Evolutionary conservation across 2,113 vertebrate genomes (phyloP), one percentile per base, ranked within the genome.

Genomic region (Myiopsitta monachus): DNA sequence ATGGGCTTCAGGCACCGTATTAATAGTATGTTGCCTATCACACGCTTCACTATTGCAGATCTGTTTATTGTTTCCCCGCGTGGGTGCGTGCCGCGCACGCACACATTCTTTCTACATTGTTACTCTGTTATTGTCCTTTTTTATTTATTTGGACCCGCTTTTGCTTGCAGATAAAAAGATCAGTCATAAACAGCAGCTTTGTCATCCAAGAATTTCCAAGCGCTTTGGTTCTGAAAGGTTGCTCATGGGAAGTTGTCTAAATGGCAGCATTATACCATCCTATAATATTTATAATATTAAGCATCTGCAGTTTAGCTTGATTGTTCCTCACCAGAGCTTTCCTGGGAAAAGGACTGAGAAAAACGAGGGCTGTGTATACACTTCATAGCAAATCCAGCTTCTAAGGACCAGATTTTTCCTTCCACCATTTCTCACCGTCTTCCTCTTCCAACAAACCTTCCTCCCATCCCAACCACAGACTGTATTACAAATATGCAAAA

Each of bases 151-250:
- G 94, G 81, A 82, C 59, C 62, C 2, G 0, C 14, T 64, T 82
- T 93, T 89, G 52, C 88, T 67, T 94, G 88, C 83, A 87, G 92
- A 96, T 96, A 84, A 88, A 95, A 91, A 94, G 94, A 95, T 93
- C 90, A 83, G 83, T 92, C 14, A 23, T 82, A 96, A 95, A 95
- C 69, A 95, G 81, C 69, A 73, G 86, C 69, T 88, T 79, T 94
- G 77, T 82, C 91, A 89, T 92, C 88, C 77, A 87, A 79, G 92
- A 93, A 91, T 92, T 93, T 87, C 88, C 49, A 77, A 89, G 86
- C 84, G 84, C 87, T 92, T 91, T 76, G n/a, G 83, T 87, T 96
- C 89, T 82, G 77, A 95, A 92, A 91, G 77, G 87, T 95, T 91
- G 63, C 26, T 87, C 70, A 1, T 69, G 31, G 80, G 39, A 93